A percentile compares a stretch with the other conserved stretches of the same genome.
These are phyloP conservation scores for Lordiphosa stackelbergi DNA, from an alignment of 1,140 invertebrate genomes.

Conservation along the genomic window DNA sequence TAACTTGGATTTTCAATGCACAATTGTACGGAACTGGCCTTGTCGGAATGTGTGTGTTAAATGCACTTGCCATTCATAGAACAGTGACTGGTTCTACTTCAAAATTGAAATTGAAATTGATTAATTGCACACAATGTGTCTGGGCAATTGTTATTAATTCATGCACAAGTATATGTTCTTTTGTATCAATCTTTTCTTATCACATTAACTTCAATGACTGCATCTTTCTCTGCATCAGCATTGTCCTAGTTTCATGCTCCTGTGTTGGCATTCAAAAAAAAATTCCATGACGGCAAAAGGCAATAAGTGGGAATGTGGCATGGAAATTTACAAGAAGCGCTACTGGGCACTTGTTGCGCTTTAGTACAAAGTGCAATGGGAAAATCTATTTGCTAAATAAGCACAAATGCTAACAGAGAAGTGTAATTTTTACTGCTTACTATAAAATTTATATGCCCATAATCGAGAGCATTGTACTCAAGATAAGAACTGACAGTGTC, in stretches of 20 bases:
- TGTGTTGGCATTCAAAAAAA: conserved; percentile 7
- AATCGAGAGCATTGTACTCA: too few species aligned
- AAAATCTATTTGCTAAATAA: conserved; percentile 10
- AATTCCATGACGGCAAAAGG: conserved; percentile 35
- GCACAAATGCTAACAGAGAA: neutral
- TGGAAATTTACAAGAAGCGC: conserved; percentile 29
- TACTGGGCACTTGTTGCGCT: conserved; percentile 41
- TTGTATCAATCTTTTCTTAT: conserved; percentile 14
- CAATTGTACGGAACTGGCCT: conserved; percentile 62
- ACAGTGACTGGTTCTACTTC: conserved; percentile 40
- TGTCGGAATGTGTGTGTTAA: conserved; percentile 10
- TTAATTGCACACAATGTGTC: conserved; percentile 28
- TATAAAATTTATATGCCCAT: too few species aligned
- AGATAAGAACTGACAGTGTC: too few species aligned
- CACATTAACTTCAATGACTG: conserved; percentile 21
- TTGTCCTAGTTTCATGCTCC: conserved; percentile 46
- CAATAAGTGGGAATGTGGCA: neutral
- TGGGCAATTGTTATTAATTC: conserved; percentile 30
- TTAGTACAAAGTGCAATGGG: conserved; percentile 43
- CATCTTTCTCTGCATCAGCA: conserved; percentile 17
- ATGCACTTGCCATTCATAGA: conserved; percentile 21
- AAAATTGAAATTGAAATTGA: conserved; percentile 24
- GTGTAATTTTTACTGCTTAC: too few species aligned
- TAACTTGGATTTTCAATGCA: conserved; percentile 60
- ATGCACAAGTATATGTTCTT: conserved; percentile 4